phyloP scores from a whole-genome alignment of 2,888 invertebrate genomes.

The Ormyrus nitidulus region DNA sequence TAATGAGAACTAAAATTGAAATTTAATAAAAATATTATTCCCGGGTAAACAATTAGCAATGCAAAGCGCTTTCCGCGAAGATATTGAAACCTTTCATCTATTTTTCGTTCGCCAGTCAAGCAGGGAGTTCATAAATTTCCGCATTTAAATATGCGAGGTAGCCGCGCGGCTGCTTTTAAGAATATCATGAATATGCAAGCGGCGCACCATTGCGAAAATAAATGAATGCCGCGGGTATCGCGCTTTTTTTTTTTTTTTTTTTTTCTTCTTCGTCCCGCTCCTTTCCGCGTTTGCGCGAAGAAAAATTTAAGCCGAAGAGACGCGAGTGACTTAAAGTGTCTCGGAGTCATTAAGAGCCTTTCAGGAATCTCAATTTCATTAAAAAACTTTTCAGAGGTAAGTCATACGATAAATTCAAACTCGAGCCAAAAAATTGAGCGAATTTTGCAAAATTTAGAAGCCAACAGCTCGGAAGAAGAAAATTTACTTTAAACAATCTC shows the following conservation, averaged over 20 bases:
- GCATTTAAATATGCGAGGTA: slow-evolving; percentile 19
- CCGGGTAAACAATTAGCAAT: too few species aligned
- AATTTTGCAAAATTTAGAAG: too few species aligned
- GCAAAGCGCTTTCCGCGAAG: too few species aligned
- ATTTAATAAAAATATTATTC: too few species aligned
- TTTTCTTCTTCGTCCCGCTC: neutral
- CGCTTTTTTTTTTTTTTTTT: neutral
- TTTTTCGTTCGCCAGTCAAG: too few species aligned
- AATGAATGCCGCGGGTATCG: slow-evolving; percentile 13
- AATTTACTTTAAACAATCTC: too few species aligned
- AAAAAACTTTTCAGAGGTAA: neutral
- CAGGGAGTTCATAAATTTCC: neutral
- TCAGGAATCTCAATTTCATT: slow-evolving; percentile 44
- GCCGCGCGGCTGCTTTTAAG: slow-evolving; percentile 12
- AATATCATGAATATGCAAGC: slow-evolving; percentile 37
- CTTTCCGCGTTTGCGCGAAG: neutral
- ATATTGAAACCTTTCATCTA: slow-evolving; percentile 1
- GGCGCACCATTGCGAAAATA: slow-evolving; percentile 8
- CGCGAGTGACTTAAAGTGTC: neutral
- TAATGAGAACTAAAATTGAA: too few species aligned
- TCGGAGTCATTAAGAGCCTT: slow-evolving; percentile 30
- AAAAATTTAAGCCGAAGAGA: neutral
- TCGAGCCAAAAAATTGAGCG: too few species aligned
- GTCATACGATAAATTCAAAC: slow-evolving; percentile 17
- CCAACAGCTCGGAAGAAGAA: too few species aligned